These are phyloP conservation scores for Girardia tigrina DNA, from an alignment of 2,888 invertebrate species.

Conservation along the genomic window DNA sequence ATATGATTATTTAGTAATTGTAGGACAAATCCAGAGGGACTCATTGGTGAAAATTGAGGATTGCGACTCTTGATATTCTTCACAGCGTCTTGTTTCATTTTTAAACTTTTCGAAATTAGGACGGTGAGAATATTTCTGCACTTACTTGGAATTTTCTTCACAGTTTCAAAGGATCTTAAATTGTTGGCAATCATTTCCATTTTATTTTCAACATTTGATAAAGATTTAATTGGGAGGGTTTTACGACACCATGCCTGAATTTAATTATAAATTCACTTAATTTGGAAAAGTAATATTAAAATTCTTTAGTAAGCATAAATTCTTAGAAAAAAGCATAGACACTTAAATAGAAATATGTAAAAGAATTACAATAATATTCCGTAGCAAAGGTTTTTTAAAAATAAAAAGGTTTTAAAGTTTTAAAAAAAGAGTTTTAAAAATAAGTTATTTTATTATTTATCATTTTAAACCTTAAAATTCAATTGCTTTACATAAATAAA, in stretches of 20 bases:
- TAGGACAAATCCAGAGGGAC: neutral
- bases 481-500: too few relatives aligned
- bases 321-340: too few relatives aligned
- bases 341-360: too few relatives aligned
- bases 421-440: too few relatives aligned
- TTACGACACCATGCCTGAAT: too few relatives aligned
- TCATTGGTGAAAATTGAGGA: neutral
- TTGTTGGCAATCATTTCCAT: neutral
- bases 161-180: neutral
- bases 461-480: too few relatives aligned
- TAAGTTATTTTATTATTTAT: too few relatives aligned
- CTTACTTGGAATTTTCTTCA: neutral
- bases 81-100: neutral
- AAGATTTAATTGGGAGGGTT: neutral
- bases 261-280: too few relatives aligned
- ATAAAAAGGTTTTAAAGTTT: too few relatives aligned
- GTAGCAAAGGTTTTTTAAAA: too few relatives aligned
- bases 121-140: neutral
- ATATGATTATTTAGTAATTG: neutral
- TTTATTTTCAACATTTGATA: neutral
- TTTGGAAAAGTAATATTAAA: neutral
- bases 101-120: neutral
- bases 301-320: neutral
- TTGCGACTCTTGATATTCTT: neutral
- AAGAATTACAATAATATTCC: too few relatives aligned